Conservation (phyloP, 2,797 vertebrate species). For the Melanogrammus aeglefinus region DNA sequence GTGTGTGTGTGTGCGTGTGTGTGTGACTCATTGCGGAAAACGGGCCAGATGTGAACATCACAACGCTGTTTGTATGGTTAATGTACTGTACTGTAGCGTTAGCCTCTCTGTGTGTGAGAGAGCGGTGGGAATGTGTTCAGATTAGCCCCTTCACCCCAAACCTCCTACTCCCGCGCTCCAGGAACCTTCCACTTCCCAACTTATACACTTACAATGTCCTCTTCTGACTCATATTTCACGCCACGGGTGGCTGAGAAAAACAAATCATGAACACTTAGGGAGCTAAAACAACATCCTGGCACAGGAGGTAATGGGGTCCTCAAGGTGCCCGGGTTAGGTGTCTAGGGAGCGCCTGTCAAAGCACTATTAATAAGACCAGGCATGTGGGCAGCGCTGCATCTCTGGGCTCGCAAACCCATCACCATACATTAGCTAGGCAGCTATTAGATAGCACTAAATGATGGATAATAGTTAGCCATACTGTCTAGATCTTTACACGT, state of each 20-base stretch:
- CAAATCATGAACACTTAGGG: slow-evolving; percentile 52
- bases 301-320: slow-evolving; percentile 50
- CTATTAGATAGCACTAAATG: neutral
- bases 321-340: slow-evolving; percentile 39
- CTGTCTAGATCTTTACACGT: neutral
- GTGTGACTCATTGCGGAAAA: neutral
- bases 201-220: slow-evolving; percentile 56
- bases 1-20: neutral
- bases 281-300: slow-evolving; percentile 65
- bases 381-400: slow-evolving; percentile 11
- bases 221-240: slow-evolving; percentile 53
- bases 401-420: slow-evolving; percentile 24
- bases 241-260: slow-evolving; percentile 50
- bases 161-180: slow-evolving; percentile 7
- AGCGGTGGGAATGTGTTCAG: neutral
- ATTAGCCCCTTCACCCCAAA: neutral
- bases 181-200: slow-evolving; percentile 55
- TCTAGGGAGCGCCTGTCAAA: slow-evolving; percentile 58
- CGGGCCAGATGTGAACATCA: neutral
- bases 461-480: too few species aligned
- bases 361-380: slow-evolving; percentile 56
- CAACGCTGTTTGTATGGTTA: neutral
- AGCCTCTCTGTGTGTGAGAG: too few species aligned
- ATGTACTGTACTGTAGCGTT: neutral
- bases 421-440: slow-evolving; percentile 3